A percentile compares a stretch with the other conserved stretches of the same genome.
phyloP scores from a whole-genome alignment of 2,797 vertebrate species.

The Dendrocincla fuliginosa region DNA sequence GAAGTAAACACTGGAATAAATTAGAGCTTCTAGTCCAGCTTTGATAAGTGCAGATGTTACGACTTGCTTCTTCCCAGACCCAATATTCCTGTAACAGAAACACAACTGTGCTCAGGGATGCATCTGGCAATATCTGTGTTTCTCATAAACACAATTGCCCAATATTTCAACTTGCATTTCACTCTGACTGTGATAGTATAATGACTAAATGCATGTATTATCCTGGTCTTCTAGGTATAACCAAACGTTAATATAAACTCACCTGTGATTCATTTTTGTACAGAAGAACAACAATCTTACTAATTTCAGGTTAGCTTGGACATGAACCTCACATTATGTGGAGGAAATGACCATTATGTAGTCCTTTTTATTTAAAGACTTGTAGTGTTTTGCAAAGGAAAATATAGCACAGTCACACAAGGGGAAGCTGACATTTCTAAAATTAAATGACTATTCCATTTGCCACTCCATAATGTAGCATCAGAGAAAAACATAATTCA shows the following conservation, averaged over 20 bases:
- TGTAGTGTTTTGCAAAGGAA: not conserved
- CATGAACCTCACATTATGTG: not conserved
- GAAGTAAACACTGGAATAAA: not conserved
- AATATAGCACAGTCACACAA: not conserved
- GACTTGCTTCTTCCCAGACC: not conserved
- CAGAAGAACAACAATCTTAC: not conserved
- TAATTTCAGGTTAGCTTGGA: not conserved
- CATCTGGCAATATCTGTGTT: not conserved
- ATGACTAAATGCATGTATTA: not conserved
- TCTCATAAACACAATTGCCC: not conserved
- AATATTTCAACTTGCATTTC: not conserved
- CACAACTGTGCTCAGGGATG: not conserved
- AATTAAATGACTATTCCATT: not conserved
- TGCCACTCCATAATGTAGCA: not conserved
- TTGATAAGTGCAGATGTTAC: not conserved
- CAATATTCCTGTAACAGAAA: not conserved
- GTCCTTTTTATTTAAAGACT: not conserved
- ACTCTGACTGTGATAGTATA: not conserved
- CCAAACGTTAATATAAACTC: not conserved
- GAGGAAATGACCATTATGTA: not conserved
- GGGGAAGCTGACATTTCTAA: not conserved
- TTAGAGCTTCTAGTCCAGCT: not conserved
- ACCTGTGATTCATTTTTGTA: not conserved
- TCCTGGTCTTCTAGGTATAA: not conserved
- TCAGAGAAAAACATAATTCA: not conserved